Evolutionary conservation across 2,888 invertebrate genomes (phyloP), one percentile per base, ranked within the genome.

Genomic region (Brachylomia viminalis): DNA sequence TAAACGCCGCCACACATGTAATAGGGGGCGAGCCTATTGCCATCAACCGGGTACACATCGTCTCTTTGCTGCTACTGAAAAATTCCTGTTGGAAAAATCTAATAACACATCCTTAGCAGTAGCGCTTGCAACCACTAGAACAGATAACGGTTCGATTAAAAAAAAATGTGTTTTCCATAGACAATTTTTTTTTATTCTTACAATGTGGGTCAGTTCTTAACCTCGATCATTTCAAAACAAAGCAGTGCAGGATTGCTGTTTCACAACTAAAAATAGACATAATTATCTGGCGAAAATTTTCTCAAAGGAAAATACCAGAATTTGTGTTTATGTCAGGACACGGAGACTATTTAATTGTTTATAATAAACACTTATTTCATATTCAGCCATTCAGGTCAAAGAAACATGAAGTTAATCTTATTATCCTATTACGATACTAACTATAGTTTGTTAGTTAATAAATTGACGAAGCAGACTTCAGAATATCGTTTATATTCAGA

Each of bases 401-500:
- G 30, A 38, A 54, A 54, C 23, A 45, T 62, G 5, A 38, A 67
- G 10, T 30, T n/a, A 47, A 69, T 61, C 15, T 54, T 54, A n/a
- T 38, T 5, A 78, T 54, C 15, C 10, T 38, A 38, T 68, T 61
- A 68, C 13, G 23, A 54, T 42, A 15, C 7, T 33, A 27, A 27
- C 5, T 52, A 52, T 13, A 61, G 13, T 27, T 23, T 47, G 5
- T 23, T 23, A 30, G 27, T 47, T 56, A 54, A 10, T 27, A 52
- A 30, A 66, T n/a, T 64, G 30, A 49, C 0, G n/a, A 2, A 65
- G 33, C 3, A 66, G 27, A 33, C 23, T 76, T 77, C 13, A 67
- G 6, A 77, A 33, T 52, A 45, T 15, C 42, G 23, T 27, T 10
- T 23, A 74, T 30, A 49, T 17, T 75, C n/a, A 76, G 27, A 30